Percentiles rank a stretch among this genome's conserved stretches.
phyloP scores from a whole-genome alignment of 2,113 vertebrate species.

The Alces alces region DNA sequence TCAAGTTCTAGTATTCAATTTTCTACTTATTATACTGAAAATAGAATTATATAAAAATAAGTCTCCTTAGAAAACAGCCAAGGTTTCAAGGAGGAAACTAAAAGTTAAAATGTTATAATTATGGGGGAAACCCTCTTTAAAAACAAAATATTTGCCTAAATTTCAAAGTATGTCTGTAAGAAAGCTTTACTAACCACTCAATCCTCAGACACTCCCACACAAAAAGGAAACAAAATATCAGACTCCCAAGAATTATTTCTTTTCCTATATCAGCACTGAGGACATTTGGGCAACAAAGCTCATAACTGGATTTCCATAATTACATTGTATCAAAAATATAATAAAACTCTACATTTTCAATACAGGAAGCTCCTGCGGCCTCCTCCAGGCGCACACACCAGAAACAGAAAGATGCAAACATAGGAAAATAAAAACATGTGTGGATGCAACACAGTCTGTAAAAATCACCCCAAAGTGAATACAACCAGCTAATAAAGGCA shows the following conservation, averaged over 20 bases:
- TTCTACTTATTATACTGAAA: conserved; percentile 9
- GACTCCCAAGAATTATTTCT: background rate
- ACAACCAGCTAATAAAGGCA: background rate
- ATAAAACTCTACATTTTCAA: background rate
- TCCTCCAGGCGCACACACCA: background rate
- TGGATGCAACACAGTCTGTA: background rate
- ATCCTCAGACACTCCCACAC: background rate
- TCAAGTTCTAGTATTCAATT: background rate
- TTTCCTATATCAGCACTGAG: background rate
- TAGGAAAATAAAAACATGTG: background rate
- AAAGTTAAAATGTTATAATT: background rate
- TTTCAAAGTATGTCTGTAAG: background rate
- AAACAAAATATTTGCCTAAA: background rate
- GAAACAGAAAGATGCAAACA: background rate
- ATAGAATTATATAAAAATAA: background rate
- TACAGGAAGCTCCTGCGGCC: background rate
- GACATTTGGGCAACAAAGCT: background rate
- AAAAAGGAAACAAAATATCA: background rate
- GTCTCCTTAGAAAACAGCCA: background rate
- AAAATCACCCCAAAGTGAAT: background rate
- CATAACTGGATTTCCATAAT: background rate
- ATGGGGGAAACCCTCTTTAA: background rate
- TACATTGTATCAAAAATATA: background rate
- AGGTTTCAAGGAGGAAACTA: background rate
- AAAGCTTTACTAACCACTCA: background rate